A percentile compares a stretch with the other conserved stretches of the same genome.
Evolutionary conservation across 2,113 vertebrate species (phyloP).

Genomic region (Gnathonemus longibarbis): DNA sequence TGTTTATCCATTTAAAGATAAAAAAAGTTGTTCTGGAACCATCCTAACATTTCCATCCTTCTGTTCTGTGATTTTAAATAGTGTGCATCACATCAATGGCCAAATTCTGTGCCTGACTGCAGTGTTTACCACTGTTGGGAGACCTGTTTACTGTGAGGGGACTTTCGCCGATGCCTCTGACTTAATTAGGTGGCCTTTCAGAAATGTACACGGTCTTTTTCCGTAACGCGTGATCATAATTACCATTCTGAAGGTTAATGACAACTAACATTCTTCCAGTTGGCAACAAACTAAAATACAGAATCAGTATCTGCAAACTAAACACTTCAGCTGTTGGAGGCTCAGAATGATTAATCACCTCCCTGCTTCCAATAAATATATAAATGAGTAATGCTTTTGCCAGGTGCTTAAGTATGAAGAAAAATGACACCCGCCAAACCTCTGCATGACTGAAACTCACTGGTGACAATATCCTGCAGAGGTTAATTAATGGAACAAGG

Average conservation of each 20-base stretch:
- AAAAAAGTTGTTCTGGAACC: neutral
- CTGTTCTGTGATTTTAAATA: neutral
- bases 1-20: neutral
- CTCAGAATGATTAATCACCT: constrained; percentile 27
- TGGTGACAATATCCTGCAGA: neutral
- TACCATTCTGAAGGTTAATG: constrained; percentile 20
- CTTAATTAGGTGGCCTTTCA: constrained; percentile 15
- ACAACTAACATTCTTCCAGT: constrained; percentile 27
- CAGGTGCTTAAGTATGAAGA: constrained; percentile 36
- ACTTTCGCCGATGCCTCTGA: constrained; percentile 2
- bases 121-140: neutral
- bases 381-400: constrained; percentile 19
- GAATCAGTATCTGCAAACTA: constrained; percentile 25
- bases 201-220: neutral
- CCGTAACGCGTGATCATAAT: constrained; percentile 8
- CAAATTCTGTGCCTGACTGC: neutral
- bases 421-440: constrained; percentile 7
- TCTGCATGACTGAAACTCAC: neutral
- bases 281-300: constrained; percentile 10
- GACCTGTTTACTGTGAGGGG: neutral
- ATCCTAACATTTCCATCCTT: neutral
- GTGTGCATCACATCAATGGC: neutral
- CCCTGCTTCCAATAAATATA: constrained; percentile 22
- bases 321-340: constrained; percentile 28
- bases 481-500: constrained; percentile 10